Base-by-base conservation (phyloP, 2,113 vertebrate species). In the Rhinolophus ferrumequinum region DNA sequence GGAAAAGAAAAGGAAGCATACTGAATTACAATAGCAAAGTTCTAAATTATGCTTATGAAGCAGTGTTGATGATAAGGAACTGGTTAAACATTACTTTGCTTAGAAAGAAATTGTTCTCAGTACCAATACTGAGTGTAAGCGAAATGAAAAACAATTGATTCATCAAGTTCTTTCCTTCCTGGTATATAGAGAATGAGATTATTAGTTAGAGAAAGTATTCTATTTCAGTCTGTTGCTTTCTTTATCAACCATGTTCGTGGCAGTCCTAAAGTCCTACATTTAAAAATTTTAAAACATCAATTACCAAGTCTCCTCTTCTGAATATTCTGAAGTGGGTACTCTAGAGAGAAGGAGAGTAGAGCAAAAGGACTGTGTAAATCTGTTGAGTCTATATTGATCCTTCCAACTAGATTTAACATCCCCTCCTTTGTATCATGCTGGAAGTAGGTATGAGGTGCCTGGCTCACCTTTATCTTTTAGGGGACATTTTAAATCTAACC, bases 51-150 rank as follows among this genome's bases (percentile, higher is more conserved):
- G 98, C 97, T 97, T 98, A 97, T 93, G 90, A 89, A 93, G 97
- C 96, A 97, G 97, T 62, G 83, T 24, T 88, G 92, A 73, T 96
- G 98, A 98, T 98, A 99, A 98, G 98, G 94, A 98, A 98, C 97
- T 97, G 95, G 98, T 98, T 99, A 99, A 98, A 98, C 94, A 98
- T 98, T 98, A 96, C 96, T 95, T 81, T 97, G 81, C 98, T 98
- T 97, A 96, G 97, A 97, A 97, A 89, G 94, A 96, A 98, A 94
- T 94, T 98, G 81, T 97, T 96, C 97, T 96, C 82, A 79, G 96
- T 88, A 83, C 96, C 97, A 96, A 62, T 93, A 93, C 83, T 88
- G 0, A 96, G 95, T 98, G 97, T 98, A 97, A 98, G 91, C 94
- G 98, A 83, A 98, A 96, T 93, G 95, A 97, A 98, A 98, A 98